Evolutionary conservation across 2,797 vertebrate species (phyloP).

Genomic region (Ctenosaura bakeri): DNA sequence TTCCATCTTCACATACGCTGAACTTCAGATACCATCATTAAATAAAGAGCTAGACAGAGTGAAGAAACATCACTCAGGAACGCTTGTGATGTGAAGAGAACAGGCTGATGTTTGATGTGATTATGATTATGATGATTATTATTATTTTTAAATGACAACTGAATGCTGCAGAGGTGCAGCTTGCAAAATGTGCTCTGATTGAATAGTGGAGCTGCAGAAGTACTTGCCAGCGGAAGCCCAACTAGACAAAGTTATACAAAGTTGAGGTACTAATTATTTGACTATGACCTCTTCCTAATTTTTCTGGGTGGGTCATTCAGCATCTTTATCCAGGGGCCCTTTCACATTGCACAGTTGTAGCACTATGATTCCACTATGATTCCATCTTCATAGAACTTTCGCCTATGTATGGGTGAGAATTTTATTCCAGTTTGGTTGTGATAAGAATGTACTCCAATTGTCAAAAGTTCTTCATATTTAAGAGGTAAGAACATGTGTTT

Average conservation of each 20-base stretch:
- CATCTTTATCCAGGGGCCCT: too few relatives aligned
- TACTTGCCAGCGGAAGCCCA: not conserved
- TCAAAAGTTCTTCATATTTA: too few relatives aligned
- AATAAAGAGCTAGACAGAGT: slow-evolving; percentile 1
- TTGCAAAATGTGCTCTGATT: not conserved
- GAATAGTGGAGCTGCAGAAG: not conserved
- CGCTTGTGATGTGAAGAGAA: not conserved
- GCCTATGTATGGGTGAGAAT: too few relatives aligned
- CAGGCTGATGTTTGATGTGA: not conserved
- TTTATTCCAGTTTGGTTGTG: too few relatives aligned
- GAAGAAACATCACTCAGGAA: not conserved
- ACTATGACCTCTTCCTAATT: not conserved
- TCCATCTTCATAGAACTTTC: too few relatives aligned
- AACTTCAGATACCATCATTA: slow-evolving; percentile 14
- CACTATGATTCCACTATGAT: too few relatives aligned
- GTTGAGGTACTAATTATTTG: not conserved
- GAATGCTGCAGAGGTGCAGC: not conserved
- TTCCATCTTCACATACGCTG: not conserved
- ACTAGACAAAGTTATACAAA: not conserved
- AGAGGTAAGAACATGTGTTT: too few relatives aligned
- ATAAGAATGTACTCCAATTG: too few relatives aligned
- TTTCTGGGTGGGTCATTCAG: too few relatives aligned
- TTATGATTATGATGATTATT: not conserved
- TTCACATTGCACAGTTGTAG: too few relatives aligned
- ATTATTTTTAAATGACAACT: not conserved